Base-by-base conservation (phyloP, 2,113 vertebrate genomes). In the Ctenodactylus gundi region DNA sequence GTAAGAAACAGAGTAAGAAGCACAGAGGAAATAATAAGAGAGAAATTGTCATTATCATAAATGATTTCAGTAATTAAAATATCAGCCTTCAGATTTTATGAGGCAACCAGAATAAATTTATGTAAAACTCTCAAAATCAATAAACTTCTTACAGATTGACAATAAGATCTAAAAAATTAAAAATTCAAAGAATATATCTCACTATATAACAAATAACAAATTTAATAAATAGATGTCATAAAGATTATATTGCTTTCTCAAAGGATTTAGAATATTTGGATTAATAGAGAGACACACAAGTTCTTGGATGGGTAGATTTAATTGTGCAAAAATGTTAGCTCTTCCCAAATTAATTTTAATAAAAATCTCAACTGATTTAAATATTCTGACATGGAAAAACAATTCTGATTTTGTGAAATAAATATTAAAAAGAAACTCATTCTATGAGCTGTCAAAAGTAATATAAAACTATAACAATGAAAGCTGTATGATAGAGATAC, bases 321-420 rank as follows among this genome's bases (percentile, higher is more conserved):
- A 90, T 73, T 81, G 67, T 55, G 1, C 55, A 76, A 92, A 67
- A 90, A 93, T 76, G 31, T 60, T 17, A 96, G 2, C 72, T 93
- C n/a, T 85, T 62, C 55, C 34, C 39, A 81, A 76, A 85, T 72
- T 75, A 88, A 77, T 57, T 76, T 49, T 25, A 57, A 34, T 87
- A 49, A 67, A 83, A 90, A 67, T 0, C 6, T 5, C 18, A 72
- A 46, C 65, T 60, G 18, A 68, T 82, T 55, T 90, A 55, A 80
- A 60, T 23, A 75, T 78, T 75, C 77, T 67, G 86, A 75, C 7
- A 31, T 68, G 46, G 3, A 34, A 94, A 94, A 73, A 34, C 41
- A 72, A 76, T 60, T 72, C 34, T 78, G 78, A 70, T 77, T 94
- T 91, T 91, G 8, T 76, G n/a, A 86, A 78, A 82, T 51, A 51